Evolutionary conservation across 2,113 vertebrate genomes (phyloP).

Genomic region (Myrmophylax atrothorax): DNA sequence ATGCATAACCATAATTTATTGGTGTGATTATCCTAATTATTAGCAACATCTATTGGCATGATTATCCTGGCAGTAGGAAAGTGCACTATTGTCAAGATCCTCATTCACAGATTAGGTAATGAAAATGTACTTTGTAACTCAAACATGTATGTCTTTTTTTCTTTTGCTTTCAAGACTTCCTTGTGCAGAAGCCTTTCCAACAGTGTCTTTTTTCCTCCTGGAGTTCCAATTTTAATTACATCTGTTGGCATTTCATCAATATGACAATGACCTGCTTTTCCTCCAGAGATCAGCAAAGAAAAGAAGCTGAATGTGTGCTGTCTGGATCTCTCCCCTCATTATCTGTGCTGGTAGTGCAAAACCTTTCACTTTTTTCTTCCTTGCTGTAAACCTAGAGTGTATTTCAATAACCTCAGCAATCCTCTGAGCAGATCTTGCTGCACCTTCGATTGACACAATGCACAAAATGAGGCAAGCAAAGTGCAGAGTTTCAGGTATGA

Average conservation of each 20-base stretch:
- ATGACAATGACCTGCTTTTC: background rate
- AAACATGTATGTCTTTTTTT: background rate
- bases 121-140: background rate
- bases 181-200: background rate
- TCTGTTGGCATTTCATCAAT: background rate
- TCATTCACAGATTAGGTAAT: background rate
- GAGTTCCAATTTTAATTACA: background rate
- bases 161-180: background rate
- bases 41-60: background rate
- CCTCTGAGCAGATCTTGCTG: background rate
- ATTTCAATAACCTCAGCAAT: background rate
- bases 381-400: background rate
- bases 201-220: background rate
- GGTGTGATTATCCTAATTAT: background rate
- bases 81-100: background rate
- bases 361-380: background rate
- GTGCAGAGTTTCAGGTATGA: background rate
- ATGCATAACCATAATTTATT: rapidly evolving
- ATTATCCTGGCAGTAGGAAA: background rate
- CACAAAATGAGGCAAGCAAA: background rate
- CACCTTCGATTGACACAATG: background rate
- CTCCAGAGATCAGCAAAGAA: background rate
- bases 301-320: background rate
- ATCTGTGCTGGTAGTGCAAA: background rate
- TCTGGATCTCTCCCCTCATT: background rate